Percentiles rank a stretch among this genome's conserved stretches.
These are phyloP conservation scores for Oreamnos americanus DNA, from an alignment of 2,113 vertebrate species.

Conservation along the genomic window DNA sequence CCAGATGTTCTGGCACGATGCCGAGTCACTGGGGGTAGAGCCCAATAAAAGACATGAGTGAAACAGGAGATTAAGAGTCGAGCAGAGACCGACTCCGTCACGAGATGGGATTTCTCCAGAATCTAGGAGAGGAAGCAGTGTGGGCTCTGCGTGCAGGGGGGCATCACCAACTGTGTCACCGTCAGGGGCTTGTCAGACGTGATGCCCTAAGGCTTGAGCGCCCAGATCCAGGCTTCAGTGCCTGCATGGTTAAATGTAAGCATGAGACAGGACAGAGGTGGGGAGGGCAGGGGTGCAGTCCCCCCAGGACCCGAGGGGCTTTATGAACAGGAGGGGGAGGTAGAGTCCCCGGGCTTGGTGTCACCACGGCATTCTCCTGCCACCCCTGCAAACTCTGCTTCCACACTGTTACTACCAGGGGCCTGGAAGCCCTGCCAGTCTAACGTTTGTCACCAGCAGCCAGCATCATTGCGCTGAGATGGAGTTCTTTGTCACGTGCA, in stretches of 20 bases:
- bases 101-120: not conserved
- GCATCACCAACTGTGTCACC: rapidly evolving
- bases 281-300: not conserved
- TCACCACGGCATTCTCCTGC: not conserved
- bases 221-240: not conserved
- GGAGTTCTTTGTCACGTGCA: rapidly evolving
- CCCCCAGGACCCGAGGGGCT: not conserved
- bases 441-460: too few species aligned
- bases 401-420: rapidly evolving
- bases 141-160: rapidly evolving
- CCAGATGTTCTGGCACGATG: too few species aligned
- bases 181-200: not conserved
- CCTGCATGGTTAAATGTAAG: rapidly evolving
- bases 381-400: too few species aligned
- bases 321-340: not conserved
- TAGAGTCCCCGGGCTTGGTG: rapidly evolving
- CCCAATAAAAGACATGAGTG: not conserved
- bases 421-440: rapidly evolving
- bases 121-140: not conserved
- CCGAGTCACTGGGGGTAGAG: not conserved
- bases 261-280: not conserved
- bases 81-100: not conserved
- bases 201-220: not conserved
- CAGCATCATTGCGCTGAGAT: too few species aligned
- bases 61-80: not conserved